These are phyloP conservation scores for Centropyge bicolor DNA, from an alignment of 2,797 vertebrate genomes.

Conservation along the genomic window DNA sequence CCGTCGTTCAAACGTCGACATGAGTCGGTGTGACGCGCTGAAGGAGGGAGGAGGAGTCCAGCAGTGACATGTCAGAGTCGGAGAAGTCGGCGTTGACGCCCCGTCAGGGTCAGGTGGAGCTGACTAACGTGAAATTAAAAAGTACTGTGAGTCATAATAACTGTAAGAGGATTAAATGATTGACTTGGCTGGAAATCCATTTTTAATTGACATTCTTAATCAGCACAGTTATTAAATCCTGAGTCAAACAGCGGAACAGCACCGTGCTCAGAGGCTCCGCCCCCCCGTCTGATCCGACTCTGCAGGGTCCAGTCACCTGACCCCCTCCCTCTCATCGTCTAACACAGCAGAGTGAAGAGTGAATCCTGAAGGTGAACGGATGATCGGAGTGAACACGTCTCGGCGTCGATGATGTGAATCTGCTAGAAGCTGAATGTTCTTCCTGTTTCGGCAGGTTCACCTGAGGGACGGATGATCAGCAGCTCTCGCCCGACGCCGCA, in stretches of 20 bases:
- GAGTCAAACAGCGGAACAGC: neutral
- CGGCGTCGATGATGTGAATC: conserved; percentile 1
- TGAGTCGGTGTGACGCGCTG: too few species aligned
- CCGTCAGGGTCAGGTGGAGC: neutral
- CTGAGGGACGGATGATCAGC: conserved; percentile 32
- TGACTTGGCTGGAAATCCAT: neutral
- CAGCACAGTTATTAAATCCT: neutral
- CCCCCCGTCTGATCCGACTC: too few species aligned
- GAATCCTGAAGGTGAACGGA: too few species aligned
- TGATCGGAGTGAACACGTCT: too few species aligned
- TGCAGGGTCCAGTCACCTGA: too few species aligned
- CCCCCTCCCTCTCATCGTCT: too few species aligned
- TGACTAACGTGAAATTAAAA: neutral
- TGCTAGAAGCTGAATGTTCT: neutral
- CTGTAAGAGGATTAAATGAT: conserved; percentile 15
- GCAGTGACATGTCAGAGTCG: too few species aligned
- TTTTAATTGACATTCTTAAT: conserved; percentile 22
- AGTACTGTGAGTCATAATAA: too few species aligned
- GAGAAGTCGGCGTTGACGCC: neutral
- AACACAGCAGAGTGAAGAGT: too few species aligned
- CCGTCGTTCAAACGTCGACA: too few species aligned
- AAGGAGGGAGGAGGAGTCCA: too few species aligned
- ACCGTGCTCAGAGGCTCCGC: neutral
- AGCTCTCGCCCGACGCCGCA: neutral
- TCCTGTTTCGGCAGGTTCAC: neutral